These are phyloP conservation scores for Andrena marginata DNA, from an alignment of 2,888 invertebrate species.

Conservation along the genomic window DNA sequence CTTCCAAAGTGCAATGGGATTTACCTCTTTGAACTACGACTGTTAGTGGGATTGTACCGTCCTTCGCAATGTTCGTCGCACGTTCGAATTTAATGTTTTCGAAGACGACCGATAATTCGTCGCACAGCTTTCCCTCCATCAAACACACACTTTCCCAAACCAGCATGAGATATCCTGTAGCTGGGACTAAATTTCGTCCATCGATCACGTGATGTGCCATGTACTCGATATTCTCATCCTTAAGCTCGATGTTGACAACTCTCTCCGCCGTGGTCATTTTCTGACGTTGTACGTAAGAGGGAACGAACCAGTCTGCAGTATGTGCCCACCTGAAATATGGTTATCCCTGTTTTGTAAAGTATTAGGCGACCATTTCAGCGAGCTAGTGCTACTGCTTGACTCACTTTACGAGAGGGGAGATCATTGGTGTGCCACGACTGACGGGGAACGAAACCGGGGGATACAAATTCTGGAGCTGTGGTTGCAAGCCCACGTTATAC, in stretches of 20 bases:
- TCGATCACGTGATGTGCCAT: conserved; percentile 94
- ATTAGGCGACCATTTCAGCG: too few species aligned
- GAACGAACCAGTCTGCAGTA: conserved; percentile 91
- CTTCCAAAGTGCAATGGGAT: conserved; percentile 80
- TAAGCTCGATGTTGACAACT: conserved; percentile 87
- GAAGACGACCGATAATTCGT: conserved; percentile 92
- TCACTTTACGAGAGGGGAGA: conserved; percentile 91
- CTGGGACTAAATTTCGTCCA: conserved; percentile 93
- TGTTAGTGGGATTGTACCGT: conserved; percentile 80
- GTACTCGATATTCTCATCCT: conserved; percentile 90
- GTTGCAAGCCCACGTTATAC: conserved; percentile 91
- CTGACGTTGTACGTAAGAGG: conserved; percentile 89
- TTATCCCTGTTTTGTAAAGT: background rate
- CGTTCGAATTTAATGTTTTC: conserved; percentile 86
- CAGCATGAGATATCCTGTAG: conserved; percentile 92
- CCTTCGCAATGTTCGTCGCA: conserved; percentile 87
- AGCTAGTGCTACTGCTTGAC: background rate
- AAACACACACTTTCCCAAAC: conserved; percentile 93
- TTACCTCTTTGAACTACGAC: conserved; percentile 83
- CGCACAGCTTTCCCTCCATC: conserved; percentile 88
- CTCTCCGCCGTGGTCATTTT: conserved; percentile 89
- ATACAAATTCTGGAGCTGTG: conserved; percentile 91
- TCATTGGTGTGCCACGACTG: conserved; percentile 93
- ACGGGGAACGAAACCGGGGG: conserved; percentile 93
- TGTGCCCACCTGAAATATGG: conserved; percentile 92